Base-by-base conservation (phyloP, 2,113 vertebrate genomes). In the Amblyopsis rosae region DNA sequence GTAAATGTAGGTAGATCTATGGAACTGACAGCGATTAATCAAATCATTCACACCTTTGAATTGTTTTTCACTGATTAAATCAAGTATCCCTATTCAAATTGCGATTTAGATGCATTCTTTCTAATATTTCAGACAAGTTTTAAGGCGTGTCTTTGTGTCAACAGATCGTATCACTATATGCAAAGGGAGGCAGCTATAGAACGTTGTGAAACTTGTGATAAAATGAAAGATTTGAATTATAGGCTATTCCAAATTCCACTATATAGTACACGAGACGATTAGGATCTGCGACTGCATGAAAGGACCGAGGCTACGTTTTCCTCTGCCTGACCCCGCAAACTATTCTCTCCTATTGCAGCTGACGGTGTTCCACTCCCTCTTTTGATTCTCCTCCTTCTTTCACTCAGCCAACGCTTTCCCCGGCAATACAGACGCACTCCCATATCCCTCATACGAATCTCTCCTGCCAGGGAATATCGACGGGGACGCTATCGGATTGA, bases 351-450 rank as follows among this genome's bases (percentile, higher is more conserved):
- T 45, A 64, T 55, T 62, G 80, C 84, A 83, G 84, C 81, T 87
- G 84, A 86, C 82, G 12, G 9, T 85, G 79, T 5, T 79, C 82
- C 83, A 82, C 86, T 89, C 88, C 86, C 85, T 84, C 85, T 74
- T 65, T 67, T 65, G 65, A 41, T 58, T 72, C 77, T 72, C 71
- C 77, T 72, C 53, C 70, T 57, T 71, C 70, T 70, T 66, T 81
- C 86, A 73, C 81, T 81, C 63, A 54, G 63, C 63, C 13, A 7
- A 33, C 26, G 49, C 62, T 51, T 65, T 41, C 70, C 78, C 84
- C 77, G 85, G 82, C 83, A 2, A 75, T 82, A 82, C 81, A 50
- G 70, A 84, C 72, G 57, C 81, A 81, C 82, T 75, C 49, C 17
- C 49, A 79, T 71, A 60, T 70, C 46, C 69, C 59, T 69, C 47